Evolutionary conservation across 2,888 invertebrate genomes (phyloP), one percentile per base, ranked within the genome.

Genomic region (Octonoba sinensis): DNA sequence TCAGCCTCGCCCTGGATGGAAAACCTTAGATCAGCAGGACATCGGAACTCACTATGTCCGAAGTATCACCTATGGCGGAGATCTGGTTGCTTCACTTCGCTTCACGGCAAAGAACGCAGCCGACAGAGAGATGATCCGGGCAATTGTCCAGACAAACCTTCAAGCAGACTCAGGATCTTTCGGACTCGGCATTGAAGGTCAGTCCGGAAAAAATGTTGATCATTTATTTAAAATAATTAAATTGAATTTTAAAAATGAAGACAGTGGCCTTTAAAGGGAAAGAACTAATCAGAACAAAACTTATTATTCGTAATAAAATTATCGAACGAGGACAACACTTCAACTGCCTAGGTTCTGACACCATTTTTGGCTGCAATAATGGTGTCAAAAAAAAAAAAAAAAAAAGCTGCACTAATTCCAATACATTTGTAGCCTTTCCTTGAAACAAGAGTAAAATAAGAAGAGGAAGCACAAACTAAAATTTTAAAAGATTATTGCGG

Each of bases 1-100:
- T 18, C 4, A 67, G 24, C 83, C 83, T 11, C 44, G 73, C 6
- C 22, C 47, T 1, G 62, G 67, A n/a, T 84, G 83, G 83, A 27
- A 62, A 18, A 46, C 20, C 12, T 36, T 83, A 18, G 83, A 84
- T 20, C 56, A 16, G 13, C 44, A 57, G n/a, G 20, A 67, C n/a
- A 46, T 76, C 16, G 82, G 83, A 0, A 82, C 83, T 15, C 83
- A 84, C 59, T 84, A 72, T 51, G 81, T 59, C 6, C 49, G 83
- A n/a, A 77, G 76, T 46, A 72, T 84, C 12, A 84, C 81, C 3
- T 84, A 82, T 46, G 83, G 83, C 1, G 83, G 83, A 24, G 83
- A 84, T 66, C 51, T 84, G 24, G 77, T 84, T 13, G 83, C 83
- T 27, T 81, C 83, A 12, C 67, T 84, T 13, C 46, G 76, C 15